A percentile compares a stretch with the other conserved stretches of the same genome.
Evolutionary conservation across 2,113 vertebrate species (phyloP).

Genomic region (Sander lucioperca): DNA sequence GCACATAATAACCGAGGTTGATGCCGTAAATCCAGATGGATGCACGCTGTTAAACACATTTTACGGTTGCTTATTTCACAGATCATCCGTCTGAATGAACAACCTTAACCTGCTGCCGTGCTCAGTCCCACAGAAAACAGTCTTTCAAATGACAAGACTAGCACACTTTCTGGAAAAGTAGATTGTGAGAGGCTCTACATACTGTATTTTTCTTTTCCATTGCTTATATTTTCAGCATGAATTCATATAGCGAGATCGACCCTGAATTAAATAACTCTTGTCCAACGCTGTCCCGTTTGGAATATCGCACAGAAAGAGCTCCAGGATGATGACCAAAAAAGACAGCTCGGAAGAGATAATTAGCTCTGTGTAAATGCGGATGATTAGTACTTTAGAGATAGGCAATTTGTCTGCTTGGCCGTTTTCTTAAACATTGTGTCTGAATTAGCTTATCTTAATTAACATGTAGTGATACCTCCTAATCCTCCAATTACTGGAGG

Average conservation of each 20-base stretch:
- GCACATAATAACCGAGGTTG: conserved; percentile 44
- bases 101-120: conserved; percentile 19
- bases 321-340: conserved; percentile 25
- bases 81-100: conserved; percentile 67
- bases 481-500: conserved; percentile 67
- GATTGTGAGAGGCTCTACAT: neutral
- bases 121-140: conserved; percentile 29
- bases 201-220: conserved; percentile 19
- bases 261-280: conserved; percentile 20
- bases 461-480: conserved; percentile 65
- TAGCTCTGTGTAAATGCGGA: conserved; percentile 41
- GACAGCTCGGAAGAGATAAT: conserved; percentile 53
- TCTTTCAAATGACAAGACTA: conserved; percentile 28
- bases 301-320: conserved; percentile 12
- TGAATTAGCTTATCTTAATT: conserved; percentile 77
- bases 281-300: neutral
- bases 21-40: conserved; percentile 62
- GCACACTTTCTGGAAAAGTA: conserved; percentile 26
- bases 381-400: conserved; percentile 55
- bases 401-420: conserved; percentile 47
- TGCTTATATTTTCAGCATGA: conserved; percentile 21
- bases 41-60: conserved; percentile 43
- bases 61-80: conserved; percentile 68
- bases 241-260: neutral
- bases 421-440: conserved; percentile 57